phyloP scores from a whole-genome alignment of 2,888 invertebrate genomes.

The Camponotus fellah region DNA sequence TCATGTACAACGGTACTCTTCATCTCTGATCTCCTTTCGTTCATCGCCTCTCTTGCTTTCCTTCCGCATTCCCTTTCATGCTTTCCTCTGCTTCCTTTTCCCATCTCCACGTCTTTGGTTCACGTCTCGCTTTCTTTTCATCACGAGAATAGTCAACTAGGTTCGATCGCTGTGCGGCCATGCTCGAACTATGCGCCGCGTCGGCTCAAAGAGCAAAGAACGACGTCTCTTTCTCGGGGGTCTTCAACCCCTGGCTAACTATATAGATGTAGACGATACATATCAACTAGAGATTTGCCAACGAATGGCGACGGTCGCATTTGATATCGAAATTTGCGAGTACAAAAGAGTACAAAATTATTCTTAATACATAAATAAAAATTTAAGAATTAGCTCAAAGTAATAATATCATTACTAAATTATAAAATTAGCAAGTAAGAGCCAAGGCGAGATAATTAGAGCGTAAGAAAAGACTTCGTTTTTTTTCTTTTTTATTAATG shows the following conservation, averaged over 20 bases:
- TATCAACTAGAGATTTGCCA: neutral
- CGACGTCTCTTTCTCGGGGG: conserved; percentile 56
- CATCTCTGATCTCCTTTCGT: neutral
- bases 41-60: neutral
- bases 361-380: neutral
- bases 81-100: neutral
- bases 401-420: too few relatives aligned
- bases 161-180: conserved; percentile 33
- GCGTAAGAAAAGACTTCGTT: too few relatives aligned
- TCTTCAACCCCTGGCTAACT: conserved; percentile 66
- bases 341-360: neutral
- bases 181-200: conserved; percentile 33
- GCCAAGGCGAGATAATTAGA: too few relatives aligned
- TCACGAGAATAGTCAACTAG: conserved; percentile 43
- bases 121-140: conserved; percentile 39
- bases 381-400: too few relatives aligned
- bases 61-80: conserved; percentile 32
- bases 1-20: neutral
- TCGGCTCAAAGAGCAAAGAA: conserved; percentile 60
- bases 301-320: neutral
- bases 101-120: neutral
- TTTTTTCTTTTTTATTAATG: too few relatives aligned
- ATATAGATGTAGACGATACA: conserved; percentile 42
- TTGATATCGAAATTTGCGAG: neutral
- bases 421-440: too few relatives aligned